Evolutionary conservation across 64 coral and sea anemone species (phyloP).

Genomic region (Porites lutea): DNA sequence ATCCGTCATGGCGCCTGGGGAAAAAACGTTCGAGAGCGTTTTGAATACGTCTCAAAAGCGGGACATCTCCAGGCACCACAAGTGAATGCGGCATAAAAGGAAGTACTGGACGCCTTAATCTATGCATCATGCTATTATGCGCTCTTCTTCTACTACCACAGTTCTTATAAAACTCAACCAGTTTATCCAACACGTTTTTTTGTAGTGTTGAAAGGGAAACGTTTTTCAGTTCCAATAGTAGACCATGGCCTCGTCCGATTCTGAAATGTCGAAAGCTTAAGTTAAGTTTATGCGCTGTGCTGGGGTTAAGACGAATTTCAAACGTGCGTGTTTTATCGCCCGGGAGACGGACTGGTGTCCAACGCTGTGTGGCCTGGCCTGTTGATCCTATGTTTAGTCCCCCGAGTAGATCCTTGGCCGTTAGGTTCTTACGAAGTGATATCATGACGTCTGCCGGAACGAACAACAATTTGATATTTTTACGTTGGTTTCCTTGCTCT

Average conservation of each 20-base stretch:
- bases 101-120: neutral
- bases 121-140: neutral
- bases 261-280: conserved; percentile 1
- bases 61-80: neutral
- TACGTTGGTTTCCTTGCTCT: neutral
- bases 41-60: conserved; percentile 19
- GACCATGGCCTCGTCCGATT: conserved; percentile 3
- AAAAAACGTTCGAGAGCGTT: conserved; percentile 13
- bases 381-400: neutral
- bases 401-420: neutral
- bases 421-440: neutral
- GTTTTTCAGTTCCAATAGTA: conserved; percentile 22
- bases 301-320: conserved; percentile 11
- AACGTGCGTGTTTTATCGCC: conserved; percentile 8
- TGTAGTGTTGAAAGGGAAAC: conserved; percentile 2
- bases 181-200: neutral
- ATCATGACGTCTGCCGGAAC: conserved; percentile 5
- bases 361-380: conserved; percentile 7
- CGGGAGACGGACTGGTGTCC: conserved; percentile 7
- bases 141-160: neutral
- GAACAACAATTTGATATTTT: conserved; percentile 37
- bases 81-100: neutral
- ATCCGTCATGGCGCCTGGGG: conserved; percentile 14
- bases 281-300: neutral
- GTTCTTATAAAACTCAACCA: conserved; percentile 22